A percentile compares a stretch with the other conserved stretches of the same genome.
phyloP scores from a whole-genome alignment of 2,888 invertebrate genomes.

The Oxyteleia sp. region DNA sequence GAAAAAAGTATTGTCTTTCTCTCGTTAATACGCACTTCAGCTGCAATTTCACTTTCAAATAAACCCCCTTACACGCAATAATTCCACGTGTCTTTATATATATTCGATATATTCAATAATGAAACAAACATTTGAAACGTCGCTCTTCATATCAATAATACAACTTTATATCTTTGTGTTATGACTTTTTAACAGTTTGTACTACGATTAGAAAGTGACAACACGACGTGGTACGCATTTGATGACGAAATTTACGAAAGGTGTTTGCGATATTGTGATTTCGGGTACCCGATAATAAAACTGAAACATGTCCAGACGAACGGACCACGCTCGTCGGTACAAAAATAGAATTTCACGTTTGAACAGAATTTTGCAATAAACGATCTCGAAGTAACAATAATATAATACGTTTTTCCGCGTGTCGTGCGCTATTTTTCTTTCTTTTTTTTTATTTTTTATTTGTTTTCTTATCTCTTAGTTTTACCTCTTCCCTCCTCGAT shows the following conservation, averaged over 20 bases:
- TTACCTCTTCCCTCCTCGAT: background rate
- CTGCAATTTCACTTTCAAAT: slow-evolving; percentile 29
- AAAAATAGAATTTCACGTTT: slow-evolving; percentile 52
- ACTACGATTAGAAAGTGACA: slow-evolving; percentile 66
- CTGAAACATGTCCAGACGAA: slow-evolving; percentile 7
- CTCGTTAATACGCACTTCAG: slow-evolving; percentile 24
- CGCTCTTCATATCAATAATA: slow-evolving; percentile 30
- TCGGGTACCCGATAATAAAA: slow-evolving; percentile 20
- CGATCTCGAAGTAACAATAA: slow-evolving; percentile 41
- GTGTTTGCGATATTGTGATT: background rate
- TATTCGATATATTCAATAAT: slow-evolving; percentile 64
- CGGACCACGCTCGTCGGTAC: slow-evolving; percentile 23
- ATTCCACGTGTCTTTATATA: slow-evolving; percentile 35
- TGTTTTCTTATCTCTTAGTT: slow-evolving; percentile 8
- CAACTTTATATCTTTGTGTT: slow-evolving; percentile 54
- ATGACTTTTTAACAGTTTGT: slow-evolving; percentile 68
- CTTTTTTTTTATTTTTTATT: slow-evolving; percentile 24
- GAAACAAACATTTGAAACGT: slow-evolving; percentile 60
- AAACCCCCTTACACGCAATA: slow-evolving; percentile 28
- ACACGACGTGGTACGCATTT: slow-evolving; percentile 55
- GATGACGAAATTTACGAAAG: slow-evolving; percentile 6
- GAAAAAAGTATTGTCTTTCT: slow-evolving; percentile 64
- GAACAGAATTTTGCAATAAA: slow-evolving; percentile 27
- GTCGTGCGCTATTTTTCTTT: too few relatives aligned
- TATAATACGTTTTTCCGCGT: slow-evolving; percentile 27